Percentiles rank a stretch among this genome's conserved stretches.
Conservation (phyloP, 2,888 invertebrate species). For the Branchipolynoe longqiensis region DNA sequence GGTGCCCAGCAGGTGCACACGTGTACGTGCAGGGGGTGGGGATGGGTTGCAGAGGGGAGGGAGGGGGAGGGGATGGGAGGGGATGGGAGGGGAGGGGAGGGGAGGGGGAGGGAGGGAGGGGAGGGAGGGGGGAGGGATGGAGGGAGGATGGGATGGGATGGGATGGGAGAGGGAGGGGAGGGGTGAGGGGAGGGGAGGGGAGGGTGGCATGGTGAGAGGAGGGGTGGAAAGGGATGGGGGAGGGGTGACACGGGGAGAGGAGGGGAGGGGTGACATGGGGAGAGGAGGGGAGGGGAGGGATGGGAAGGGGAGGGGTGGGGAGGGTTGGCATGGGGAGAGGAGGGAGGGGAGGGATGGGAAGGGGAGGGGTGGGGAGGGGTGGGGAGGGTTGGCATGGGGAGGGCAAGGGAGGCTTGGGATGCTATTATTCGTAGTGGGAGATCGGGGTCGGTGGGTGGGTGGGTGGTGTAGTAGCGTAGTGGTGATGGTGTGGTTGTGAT, state of each 20-base stretch:
- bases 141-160: background rate
- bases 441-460: too few relatives aligned
- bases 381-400: too few relatives aligned
- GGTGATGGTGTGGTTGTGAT: too few relatives aligned
- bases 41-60: too few relatives aligned
- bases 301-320: background rate
- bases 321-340: background rate
- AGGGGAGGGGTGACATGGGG: background rate
- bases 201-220: background rate
- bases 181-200: background rate
- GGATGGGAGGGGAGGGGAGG: background rate
- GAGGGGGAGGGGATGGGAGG: too few relatives aligned
- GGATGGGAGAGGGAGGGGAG: background rate
- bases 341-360: slow-evolving; percentile 3
- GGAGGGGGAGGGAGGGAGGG: background rate
- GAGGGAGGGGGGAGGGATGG: too few relatives aligned
- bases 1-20: too few relatives aligned
- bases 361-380: background rate
- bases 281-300: slow-evolving; percentile 1
- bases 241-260: background rate
- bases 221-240: background rate
- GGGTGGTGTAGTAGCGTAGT: too few relatives aligned
- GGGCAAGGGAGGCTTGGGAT: too few relatives aligned
- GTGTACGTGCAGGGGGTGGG: too few relatives aligned
- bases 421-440: too few relatives aligned